phyloP scores from a whole-genome alignment of 2,113 vertebrate species.

The Prinia subflava region DNA sequence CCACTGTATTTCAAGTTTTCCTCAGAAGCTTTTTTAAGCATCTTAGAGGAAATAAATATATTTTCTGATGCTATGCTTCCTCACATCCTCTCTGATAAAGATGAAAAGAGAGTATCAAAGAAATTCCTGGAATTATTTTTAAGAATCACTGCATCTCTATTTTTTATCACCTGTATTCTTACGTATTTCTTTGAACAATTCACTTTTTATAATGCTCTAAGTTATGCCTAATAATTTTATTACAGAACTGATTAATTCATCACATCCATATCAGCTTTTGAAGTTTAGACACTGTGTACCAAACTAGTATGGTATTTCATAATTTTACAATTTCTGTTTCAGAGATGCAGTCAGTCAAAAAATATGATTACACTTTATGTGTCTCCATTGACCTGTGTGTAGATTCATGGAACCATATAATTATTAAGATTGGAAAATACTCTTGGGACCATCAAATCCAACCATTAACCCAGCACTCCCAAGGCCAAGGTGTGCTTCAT shows the following conservation, averaged over 20 bases:
- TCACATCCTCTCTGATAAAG: background rate
- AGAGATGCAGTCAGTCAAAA: background rate
- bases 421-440: background rate
- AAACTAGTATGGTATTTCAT: background rate
- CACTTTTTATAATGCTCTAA: background rate
- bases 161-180: background rate
- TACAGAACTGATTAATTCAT: background rate
- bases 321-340: background rate
- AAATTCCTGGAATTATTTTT: background rate
- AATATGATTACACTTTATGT: accelerated
- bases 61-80: background rate
- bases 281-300: background rate
- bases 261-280: background rate
- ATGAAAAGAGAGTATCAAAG: background rate
- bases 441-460: background rate
- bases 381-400: background rate
- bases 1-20: background rate
- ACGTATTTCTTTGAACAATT: background rate
- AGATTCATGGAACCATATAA: background rate
- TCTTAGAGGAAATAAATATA: background rate
- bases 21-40: background rate
- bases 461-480: background rate
- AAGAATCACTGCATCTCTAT: background rate
- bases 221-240: background rate
- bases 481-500: background rate